A percentile compares a stretch with the other conserved stretches of the same genome.
These are phyloP conservation scores for Pemphredon lugubris DNA, from an alignment of 2,888 invertebrate species.

Conservation along the genomic window DNA sequence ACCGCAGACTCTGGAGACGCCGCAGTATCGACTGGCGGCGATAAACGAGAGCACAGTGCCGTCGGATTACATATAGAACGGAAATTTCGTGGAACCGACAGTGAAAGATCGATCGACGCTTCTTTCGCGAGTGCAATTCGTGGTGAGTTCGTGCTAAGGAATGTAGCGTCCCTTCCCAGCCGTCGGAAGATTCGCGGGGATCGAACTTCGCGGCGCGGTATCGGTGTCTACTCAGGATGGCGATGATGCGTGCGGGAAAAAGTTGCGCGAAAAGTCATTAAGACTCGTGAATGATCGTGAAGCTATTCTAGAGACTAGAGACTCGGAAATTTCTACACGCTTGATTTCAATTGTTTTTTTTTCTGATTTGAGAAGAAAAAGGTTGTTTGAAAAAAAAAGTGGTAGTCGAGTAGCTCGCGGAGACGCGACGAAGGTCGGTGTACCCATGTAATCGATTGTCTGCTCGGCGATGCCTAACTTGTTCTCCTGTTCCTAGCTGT, in stretches of 20 bases:
- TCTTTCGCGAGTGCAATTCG: background rate
- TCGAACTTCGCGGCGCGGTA: too few species aligned
- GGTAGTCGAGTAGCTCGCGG: slow-evolving; percentile 18
- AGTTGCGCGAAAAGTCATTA: background rate
- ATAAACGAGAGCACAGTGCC: slow-evolving; percentile 78
- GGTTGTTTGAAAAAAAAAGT: slow-evolving; percentile 6
- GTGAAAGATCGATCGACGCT: background rate
- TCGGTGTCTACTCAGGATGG: too few species aligned
- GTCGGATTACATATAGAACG: slow-evolving; percentile 78
- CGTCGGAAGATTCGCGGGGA: too few species aligned
- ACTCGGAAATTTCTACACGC: slow-evolving; percentile 36
- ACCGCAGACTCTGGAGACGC: slow-evolving; percentile 66
- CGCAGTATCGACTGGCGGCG: slow-evolving; percentile 77
- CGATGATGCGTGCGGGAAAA: background rate
- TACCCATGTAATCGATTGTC: slow-evolving; percentile 43
- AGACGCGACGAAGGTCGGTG: slow-evolving; percentile 31
- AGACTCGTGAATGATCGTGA: slow-evolving; percentile 21
- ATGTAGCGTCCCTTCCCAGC: too few species aligned
- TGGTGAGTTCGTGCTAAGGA: background rate
- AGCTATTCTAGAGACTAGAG: slow-evolving; percentile 17
- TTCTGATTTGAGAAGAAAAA: slow-evolving; percentile 3
- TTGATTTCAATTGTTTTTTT: slow-evolving; percentile 15
- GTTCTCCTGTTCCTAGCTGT: slow-evolving; percentile 38
- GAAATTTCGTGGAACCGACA: background rate
- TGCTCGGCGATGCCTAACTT: slow-evolving; percentile 25